These are phyloP conservation scores for Aythya baeri DNA, from an alignment of 2,113 vertebrate genomes.

Conservation along the genomic window DNA sequence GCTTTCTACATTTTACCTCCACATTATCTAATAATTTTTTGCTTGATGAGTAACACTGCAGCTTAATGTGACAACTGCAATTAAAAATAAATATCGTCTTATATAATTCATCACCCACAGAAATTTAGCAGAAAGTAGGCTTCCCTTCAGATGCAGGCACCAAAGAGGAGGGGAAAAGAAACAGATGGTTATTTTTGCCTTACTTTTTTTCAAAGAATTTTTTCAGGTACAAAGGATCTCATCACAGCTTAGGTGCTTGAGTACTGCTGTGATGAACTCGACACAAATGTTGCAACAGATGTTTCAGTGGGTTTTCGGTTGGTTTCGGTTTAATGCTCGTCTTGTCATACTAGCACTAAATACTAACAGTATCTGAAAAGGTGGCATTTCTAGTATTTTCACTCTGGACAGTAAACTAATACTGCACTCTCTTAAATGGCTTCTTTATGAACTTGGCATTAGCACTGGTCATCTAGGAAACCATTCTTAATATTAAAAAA, in stretches of 20 bases:
- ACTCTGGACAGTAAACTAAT: not conserved
- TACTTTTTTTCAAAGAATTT: not conserved
- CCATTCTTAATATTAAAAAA: not conserved
- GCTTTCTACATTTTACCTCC: not conserved
- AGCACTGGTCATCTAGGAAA: not conserved
- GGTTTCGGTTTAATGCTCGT: not conserved
- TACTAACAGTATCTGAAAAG: not conserved
- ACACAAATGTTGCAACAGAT: not conserved
- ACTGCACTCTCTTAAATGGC: not conserved
- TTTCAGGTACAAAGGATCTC: slow-evolving; percentile 8
- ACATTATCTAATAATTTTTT: slow-evolving; percentile 14
- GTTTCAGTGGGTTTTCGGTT: fast-evolving
- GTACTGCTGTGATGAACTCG: not conserved
- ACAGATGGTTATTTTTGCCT: not conserved
- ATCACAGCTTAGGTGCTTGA: not conserved
- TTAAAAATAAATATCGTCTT: slow-evolving; percentile 70
- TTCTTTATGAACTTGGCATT: not conserved
- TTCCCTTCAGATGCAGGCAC: not conserved
- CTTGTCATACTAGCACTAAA: not conserved
- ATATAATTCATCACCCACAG: slow-evolving; percentile 52
- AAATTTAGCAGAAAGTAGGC: slow-evolving; percentile 34
- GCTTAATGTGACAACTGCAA: slow-evolving; percentile 60
- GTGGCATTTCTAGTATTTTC: not conserved
- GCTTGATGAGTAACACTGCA: slow-evolving; percentile 55
- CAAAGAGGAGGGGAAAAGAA: not conserved